These are phyloP conservation scores for Zaprionus taronus DNA, from an alignment of 1,140 invertebrate genomes.

Conservation along the genomic window DNA sequence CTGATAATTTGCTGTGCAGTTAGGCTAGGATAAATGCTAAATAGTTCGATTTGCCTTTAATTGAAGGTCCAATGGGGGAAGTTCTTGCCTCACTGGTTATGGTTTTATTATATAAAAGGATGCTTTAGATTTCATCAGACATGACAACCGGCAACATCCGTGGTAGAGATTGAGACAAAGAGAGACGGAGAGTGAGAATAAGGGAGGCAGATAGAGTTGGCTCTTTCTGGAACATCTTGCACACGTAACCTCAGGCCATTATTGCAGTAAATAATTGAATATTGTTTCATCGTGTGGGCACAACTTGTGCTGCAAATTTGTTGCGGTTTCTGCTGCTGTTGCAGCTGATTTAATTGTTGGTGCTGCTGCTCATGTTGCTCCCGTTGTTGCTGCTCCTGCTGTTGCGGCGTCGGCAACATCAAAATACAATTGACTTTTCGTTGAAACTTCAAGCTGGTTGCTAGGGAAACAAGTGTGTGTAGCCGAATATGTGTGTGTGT, in stretches of 20 bases:
- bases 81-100: too few relatives aligned
- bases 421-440: slow-evolving; percentile 81
- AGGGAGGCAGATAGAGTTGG: not conserved
- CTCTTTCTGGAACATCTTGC: not conserved
- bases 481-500: slow-evolving; percentile 37
- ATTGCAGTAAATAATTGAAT: slow-evolving; percentile 77
- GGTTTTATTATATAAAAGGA: not conserved
- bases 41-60: not conserved
- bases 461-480: slow-evolving; percentile 46
- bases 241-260: slow-evolving; percentile 49
- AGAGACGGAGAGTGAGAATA: too few relatives aligned
- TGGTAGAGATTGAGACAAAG: too few relatives aligned
- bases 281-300: slow-evolving; percentile 66
- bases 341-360: slow-evolving; percentile 32
- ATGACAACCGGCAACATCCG: not conserved
- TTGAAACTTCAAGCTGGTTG: slow-evolving; percentile 74
- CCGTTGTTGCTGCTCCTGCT: slow-evolving; percentile 15
- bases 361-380: slow-evolving; percentile 20
- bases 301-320: slow-evolving; percentile 52
- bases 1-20: not conserved
- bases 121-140: not conserved
- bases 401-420: slow-evolving; percentile 55
- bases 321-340: slow-evolving; percentile 55
- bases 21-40: not conserved
- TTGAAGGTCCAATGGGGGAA: not conserved